phyloP scores from a whole-genome alignment of 2,888 invertebrate species.

The Caenorhabditis auriculariae region DNA sequence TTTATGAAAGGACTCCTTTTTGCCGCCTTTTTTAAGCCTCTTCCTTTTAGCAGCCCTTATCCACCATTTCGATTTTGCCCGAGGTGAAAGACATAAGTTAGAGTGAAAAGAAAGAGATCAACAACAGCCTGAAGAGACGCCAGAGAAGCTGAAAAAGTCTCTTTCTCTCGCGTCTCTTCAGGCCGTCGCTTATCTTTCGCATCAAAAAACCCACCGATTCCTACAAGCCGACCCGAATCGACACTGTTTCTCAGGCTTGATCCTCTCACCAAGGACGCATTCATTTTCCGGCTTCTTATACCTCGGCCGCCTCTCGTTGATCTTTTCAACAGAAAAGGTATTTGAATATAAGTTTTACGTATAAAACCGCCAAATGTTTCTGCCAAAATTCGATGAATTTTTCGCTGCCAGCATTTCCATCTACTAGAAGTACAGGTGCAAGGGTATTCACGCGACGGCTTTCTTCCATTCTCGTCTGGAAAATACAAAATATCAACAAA shows the following conservation, averaged over 20 bases:
- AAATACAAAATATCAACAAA: neutral
- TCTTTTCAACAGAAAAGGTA: constrained; percentile 3
- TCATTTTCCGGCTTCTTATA: constrained; percentile 1
- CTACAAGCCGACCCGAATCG: constrained; percentile 16
- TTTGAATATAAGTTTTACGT: neutral
- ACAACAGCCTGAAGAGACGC: too few relatives aligned
- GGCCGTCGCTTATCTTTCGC: too few relatives aligned
- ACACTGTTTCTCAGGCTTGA: constrained; percentile 12
- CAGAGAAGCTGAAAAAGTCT: too few relatives aligned
- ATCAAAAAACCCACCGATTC: too few relatives aligned
- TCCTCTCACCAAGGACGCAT: neutral
- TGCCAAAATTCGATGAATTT: constrained; percentile 30
- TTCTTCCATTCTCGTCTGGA: constrained; percentile 28
- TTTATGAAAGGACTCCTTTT: too few relatives aligned
- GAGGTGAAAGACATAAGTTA: too few relatives aligned
- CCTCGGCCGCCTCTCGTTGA: constrained; percentile 6
- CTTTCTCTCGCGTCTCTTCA: too few relatives aligned
- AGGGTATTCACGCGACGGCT: constrained; percentile 21
- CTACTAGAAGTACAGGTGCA: constrained; percentile 33
- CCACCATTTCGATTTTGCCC: too few relatives aligned
- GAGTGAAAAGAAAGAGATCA: too few relatives aligned
- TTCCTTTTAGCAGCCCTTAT: too few relatives aligned
- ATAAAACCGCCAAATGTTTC: constrained; percentile 11
- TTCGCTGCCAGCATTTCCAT: constrained; percentile 20
- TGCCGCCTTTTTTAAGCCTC: too few relatives aligned